phyloP scores from a whole-genome alignment of 2,797 vertebrate species.

The Eulemur coronatus region DNA sequence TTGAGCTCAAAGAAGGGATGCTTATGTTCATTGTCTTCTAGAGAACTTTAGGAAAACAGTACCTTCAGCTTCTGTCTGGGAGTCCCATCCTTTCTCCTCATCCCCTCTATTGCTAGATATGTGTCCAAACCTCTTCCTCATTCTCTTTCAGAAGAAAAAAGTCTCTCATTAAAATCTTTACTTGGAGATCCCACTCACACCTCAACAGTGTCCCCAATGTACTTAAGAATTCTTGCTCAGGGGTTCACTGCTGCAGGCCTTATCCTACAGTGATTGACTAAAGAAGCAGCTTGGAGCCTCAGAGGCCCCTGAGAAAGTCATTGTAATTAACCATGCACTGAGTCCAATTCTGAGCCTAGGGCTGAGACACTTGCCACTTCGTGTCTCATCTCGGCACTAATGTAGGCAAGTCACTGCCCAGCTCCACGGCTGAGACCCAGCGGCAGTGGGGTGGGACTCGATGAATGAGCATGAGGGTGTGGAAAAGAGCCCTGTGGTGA shows the following conservation, averaged over 20 bases:
- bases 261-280: background rate
- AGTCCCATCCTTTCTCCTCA: background rate
- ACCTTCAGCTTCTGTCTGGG: background rate
- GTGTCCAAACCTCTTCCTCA: background rate
- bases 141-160: slow-evolving; percentile 9
- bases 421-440: background rate
- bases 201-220: background rate
- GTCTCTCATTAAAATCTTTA: background rate
- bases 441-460: background rate
- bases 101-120: background rate
- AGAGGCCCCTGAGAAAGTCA: background rate
- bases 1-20: background rate
- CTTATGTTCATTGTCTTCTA: background rate
- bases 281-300: background rate
- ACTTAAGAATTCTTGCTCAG: background rate
- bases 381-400: background rate
- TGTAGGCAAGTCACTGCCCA: rapidly evolving
- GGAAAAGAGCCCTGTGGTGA: background rate
- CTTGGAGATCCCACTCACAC: background rate
- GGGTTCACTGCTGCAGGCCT: background rate
- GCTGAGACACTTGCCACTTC: background rate
- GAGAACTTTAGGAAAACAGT: background rate
- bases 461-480: background rate
- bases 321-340: background rate
- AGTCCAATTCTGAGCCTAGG: background rate